Conservation (phyloP, 2,797 vertebrate genomes). For the Tokudaia muenninki region DNA sequence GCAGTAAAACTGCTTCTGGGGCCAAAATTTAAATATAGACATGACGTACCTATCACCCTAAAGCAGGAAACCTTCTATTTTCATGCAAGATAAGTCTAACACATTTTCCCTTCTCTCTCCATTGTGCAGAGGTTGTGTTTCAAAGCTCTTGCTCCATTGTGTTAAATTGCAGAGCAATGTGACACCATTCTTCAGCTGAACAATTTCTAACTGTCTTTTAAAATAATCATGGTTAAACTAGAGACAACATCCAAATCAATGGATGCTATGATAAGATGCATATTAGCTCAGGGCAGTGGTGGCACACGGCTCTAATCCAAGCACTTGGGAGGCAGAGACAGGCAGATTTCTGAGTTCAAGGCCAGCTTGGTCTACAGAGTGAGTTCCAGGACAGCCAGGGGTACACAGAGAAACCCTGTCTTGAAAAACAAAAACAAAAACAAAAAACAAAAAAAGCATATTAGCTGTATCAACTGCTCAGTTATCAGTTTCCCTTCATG, state of each 20-base stretch:
- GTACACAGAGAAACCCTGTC: too few species aligned
- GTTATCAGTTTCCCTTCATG: background rate
- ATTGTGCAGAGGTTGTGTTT: background rate
- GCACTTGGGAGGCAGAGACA: too few species aligned
- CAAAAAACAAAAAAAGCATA: background rate
- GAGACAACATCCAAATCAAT: background rate
- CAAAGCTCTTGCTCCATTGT: background rate
- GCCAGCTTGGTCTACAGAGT: too few species aligned
- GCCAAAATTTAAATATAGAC: constrained; percentile 54
- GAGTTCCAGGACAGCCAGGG: too few species aligned
- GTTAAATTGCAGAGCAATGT: constrained; percentile 5
- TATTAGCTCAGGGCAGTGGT: background rate
- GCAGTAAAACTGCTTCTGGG: background rate
- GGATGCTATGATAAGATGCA: background rate
- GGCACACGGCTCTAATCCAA: too few species aligned
- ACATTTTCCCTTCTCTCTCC: background rate
- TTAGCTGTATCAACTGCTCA: background rate
- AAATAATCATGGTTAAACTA: constrained; percentile 36
- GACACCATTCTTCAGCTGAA: constrained; percentile 17
- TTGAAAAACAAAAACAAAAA: too few species aligned
- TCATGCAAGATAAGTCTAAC: background rate
- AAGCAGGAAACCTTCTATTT: background rate
- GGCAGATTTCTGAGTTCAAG: too few species aligned
- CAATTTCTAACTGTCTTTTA: constrained; percentile 36
- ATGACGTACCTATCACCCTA: background rate